Percentiles rank a stretch among this genome's conserved stretches.
Evolutionary conservation across 2,888 invertebrate genomes (phyloP).

Genomic region (Pyrochroa serraticornis): DNA sequence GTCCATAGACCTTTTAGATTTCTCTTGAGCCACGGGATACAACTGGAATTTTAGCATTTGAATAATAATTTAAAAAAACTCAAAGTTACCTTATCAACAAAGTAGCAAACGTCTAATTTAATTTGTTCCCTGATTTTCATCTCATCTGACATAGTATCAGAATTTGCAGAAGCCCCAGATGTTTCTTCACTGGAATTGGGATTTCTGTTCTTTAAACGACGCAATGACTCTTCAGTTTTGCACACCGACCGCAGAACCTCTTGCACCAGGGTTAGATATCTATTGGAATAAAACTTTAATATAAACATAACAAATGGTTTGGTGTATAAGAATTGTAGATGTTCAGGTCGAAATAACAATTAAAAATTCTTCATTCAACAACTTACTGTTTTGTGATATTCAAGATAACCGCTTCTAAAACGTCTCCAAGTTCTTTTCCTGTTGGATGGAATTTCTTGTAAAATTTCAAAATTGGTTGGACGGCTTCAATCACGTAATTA

Average conservation of each 20-base stretch:
- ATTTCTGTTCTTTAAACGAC: slow-evolving; percentile 73
- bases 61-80: not conserved
- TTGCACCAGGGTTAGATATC: slow-evolving; percentile 75
- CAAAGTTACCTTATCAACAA: slow-evolving; percentile 61
- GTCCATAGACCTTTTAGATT: slow-evolving; percentile 6
- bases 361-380: too few relatives aligned
- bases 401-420: slow-evolving; percentile 57
- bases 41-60: slow-evolving; percentile 33
- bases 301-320: too few relatives aligned
- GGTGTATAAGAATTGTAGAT: too few relatives aligned
- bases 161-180: slow-evolving; percentile 45
- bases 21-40: slow-evolving; percentile 28
- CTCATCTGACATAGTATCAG: slow-evolving; percentile 69
- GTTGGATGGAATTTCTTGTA: slow-evolving; percentile 59
- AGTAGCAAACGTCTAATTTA: slow-evolving; percentile 82
- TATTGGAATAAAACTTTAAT: slow-evolving; percentile 39
- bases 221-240: slow-evolving; percentile 93
- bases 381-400: slow-evolving; percentile 62
- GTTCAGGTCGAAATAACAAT: too few relatives aligned
- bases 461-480: slow-evolving; percentile 65
- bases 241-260: slow-evolving; percentile 93
- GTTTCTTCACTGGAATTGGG: slow-evolving; percentile 20
- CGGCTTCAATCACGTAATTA: slow-evolving; percentile 64
- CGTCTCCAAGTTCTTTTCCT: slow-evolving; percentile 52
- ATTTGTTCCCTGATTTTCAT: slow-evolving; percentile 93